Base-by-base conservation (phyloP, 2,113 vertebrate genomes). In the Hipposideros armiger region DNA sequence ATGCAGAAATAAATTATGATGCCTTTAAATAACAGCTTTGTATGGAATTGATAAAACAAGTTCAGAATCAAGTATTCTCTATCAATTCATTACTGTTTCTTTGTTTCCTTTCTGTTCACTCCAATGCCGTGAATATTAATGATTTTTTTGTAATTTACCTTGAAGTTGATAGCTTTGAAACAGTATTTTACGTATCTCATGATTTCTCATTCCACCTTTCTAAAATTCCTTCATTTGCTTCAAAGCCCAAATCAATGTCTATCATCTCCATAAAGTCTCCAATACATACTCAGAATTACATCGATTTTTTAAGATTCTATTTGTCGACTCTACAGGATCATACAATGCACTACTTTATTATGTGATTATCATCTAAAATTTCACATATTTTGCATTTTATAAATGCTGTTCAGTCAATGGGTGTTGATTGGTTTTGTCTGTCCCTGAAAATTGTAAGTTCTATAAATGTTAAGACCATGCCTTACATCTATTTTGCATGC, bases 21-120 rank as follows among this genome's bases (percentile, higher is more conserved):
- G 58, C 13, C 32, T 90, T 97, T 93, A 95, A 88, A 88, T 66
- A 95, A 90, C 40, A 92, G n/a, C 50, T 88, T 96, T 72, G 45
- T 95, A 91, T 78, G 24, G 77, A 94, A 86, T 72, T 90, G 36
- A 94, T 72, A 87, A 85, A 95, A 74, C 17, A 95, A 88, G 52
- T 66, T 83, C 56, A 89, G 32, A 82, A 88, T 76, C 56, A 90
- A 87, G 24, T 78, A 58, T 64, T 47, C 36, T 26, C 4, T 47
- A n/a, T 42, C 19, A 22, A 28, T 42, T 80, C 36, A n/a, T 62
- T 50, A 56, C 4, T 19, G n/a, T 76, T 58, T 77, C 32, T 88
- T 87, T 91, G 32, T 90, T 94, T 45, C 19, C 32, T 83, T n/a
- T 97, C 7, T 92, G 9, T 74, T 88, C 54, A 89, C 0, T 54